These are phyloP conservation scores for Branchinecta lynchi DNA, from an alignment of 1,140 invertebrate genomes.

Conservation along the genomic window DNA sequence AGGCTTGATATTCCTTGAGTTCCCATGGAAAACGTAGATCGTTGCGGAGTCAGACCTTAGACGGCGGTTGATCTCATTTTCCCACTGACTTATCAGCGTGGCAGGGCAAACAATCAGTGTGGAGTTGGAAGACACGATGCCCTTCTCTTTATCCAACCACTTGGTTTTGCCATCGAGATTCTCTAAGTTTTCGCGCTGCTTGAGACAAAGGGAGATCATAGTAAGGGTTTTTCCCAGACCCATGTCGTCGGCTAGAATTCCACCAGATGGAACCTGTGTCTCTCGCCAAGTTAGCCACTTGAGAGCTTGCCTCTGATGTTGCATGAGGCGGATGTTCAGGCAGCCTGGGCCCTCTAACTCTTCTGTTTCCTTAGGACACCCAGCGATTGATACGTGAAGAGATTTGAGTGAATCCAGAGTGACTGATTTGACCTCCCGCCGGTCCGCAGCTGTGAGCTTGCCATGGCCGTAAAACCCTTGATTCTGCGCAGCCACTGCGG, in stretches of 20 bases:
- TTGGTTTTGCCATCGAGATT: slow-evolving; percentile 12
- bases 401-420: slow-evolving; percentile 52
- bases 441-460: slow-evolving; percentile 25
- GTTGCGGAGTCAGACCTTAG: slow-evolving; percentile 43
- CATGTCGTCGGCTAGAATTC: slow-evolving; percentile 70
- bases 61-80: slow-evolving; percentile 53
- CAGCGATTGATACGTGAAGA: slow-evolving; percentile 51
- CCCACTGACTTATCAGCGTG: slow-evolving; percentile 60
- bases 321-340: slow-evolving; percentile 53
- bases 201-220: slow-evolving; percentile 64
- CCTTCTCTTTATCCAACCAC: slow-evolving; percentile 16
- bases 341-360: slow-evolving; percentile 41
- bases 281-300: slow-evolving; percentile 82
- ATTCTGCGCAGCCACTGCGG: neutral
- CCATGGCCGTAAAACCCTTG: neutral
- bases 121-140: slow-evolving; percentile 32
- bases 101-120: slow-evolving; percentile 82
- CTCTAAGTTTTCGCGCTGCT: slow-evolving; percentile 28
- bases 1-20: slow-evolving; percentile 44
- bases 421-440: slow-evolving; percentile 36
- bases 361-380: slow-evolving; percentile 37
- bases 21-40: slow-evolving; percentile 62
- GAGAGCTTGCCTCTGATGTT: slow-evolving; percentile 70
- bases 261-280: slow-evolving; percentile 46
- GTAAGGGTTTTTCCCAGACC: slow-evolving; percentile 83